These are phyloP conservation scores for Clarias platycephalus DNA, from an alignment of 2,797 vertebrate genomes.

Conservation along the genomic window DNA sequence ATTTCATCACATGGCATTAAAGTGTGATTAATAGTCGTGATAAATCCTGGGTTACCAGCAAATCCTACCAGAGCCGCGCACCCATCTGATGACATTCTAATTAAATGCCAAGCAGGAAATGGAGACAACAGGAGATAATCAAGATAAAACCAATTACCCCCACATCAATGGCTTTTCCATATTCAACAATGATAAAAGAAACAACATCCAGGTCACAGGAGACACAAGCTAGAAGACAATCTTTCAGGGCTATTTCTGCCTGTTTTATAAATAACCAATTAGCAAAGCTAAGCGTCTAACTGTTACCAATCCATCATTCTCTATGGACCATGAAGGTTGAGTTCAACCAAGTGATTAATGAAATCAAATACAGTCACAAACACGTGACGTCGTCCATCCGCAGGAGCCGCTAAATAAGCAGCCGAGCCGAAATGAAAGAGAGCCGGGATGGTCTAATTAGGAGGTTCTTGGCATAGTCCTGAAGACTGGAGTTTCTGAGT, in stretches of 20 bases:
- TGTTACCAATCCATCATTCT: constrained; percentile 47
- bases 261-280: constrained; percentile 58
- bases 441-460: constrained; percentile 25
- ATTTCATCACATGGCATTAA: constrained; percentile 44
- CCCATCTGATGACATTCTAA: constrained; percentile 54
- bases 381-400: constrained; percentile 50
- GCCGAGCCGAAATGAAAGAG: constrained; percentile 22
- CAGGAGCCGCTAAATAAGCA: constrained; percentile 42
- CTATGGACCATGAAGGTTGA: constrained; percentile 41
- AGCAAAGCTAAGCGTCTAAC: constrained; percentile 52
- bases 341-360: constrained; percentile 56
- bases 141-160: constrained; percentile 70
- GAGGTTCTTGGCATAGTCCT: constrained; percentile 8
- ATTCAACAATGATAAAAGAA: constrained; percentile 51
- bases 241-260: constrained; percentile 13
- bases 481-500: constrained; percentile 18
- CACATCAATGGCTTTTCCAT: constrained; percentile 48
- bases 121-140: constrained; percentile 66
- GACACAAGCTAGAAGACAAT: constrained; percentile 24
- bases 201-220: constrained; percentile 55
- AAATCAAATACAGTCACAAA: constrained; percentile 34
- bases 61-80: constrained; percentile 46
- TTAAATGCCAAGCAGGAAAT: constrained; percentile 66
- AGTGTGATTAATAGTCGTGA: constrained; percentile 68
- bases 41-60: constrained; percentile 64